Evolutionary conservation across 1,140 invertebrate species (phyloP).

Genomic region (Drosophila arawakana): DNA sequence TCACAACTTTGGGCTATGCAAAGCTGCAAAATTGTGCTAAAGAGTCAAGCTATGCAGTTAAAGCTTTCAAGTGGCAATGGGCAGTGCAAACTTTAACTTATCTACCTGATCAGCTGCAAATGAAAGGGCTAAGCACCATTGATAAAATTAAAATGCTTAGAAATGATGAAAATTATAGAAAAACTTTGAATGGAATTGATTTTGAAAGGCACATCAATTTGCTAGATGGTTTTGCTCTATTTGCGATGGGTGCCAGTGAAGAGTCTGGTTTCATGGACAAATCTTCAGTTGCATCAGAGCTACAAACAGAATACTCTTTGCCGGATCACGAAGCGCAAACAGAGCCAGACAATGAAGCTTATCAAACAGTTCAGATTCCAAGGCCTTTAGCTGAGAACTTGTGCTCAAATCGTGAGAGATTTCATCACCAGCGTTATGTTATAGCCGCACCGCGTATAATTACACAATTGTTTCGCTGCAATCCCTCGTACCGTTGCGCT

Average conservation of each 20-base stretch:
- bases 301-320: not conserved
- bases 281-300: not conserved
- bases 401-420: not conserved
- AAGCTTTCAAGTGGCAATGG: not conserved
- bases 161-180: not conserved
- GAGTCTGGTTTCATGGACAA: not conserved
- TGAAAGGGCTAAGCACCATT: not conserved
- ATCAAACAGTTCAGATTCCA: not conserved
- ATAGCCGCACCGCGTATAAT: constrained; percentile 47
- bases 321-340: not conserved
- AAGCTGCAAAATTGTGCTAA: not conserved
- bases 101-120: not conserved
- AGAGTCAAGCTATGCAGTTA: not conserved
- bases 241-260: not conserved
- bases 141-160: not conserved
- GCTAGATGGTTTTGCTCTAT: not conserved
- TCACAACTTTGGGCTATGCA: not conserved
- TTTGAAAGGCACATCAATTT: not conserved
- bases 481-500: constrained; percentile 35
- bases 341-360: not conserved
- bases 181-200: not conserved
- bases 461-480: constrained; percentile 45
- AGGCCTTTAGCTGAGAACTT: not conserved
- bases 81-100: not conserved
- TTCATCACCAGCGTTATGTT: constrained; percentile 42